Evolutionary conservation across 1,140 invertebrate species (phyloP).

Genomic region (Kradibia gibbosae): DNA sequence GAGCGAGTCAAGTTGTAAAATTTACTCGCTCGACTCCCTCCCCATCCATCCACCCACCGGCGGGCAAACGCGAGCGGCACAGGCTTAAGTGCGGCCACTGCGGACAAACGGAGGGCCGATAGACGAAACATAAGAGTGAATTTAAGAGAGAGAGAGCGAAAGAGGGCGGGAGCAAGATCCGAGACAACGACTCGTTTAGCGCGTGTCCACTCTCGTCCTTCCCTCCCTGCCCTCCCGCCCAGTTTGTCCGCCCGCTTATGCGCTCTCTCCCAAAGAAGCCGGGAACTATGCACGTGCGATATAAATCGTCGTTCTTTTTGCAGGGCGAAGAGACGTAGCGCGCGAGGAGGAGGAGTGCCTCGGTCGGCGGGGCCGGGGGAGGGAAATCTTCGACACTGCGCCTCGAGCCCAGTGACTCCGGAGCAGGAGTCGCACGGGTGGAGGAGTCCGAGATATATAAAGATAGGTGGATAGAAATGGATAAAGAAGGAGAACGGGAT

Average conservation of each 20-base stretch:
- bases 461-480: not conserved
- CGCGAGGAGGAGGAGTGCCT: not conserved
- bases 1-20: not conserved
- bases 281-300: not conserved
- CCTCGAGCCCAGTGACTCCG: slow-evolving; percentile 25
- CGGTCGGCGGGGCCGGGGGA: not conserved
- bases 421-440: not conserved
- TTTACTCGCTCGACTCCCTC: not conserved
- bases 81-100: not conserved
- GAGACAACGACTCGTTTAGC: not conserved
- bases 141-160: not conserved
- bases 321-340: too few species aligned
- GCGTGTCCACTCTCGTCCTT: not conserved
- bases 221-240: not conserved
- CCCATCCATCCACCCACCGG: not conserved
- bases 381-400: slow-evolving; percentile 15
- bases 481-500: not conserved
- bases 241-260: not conserved
- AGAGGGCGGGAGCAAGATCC: not conserved
- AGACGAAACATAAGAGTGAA: not conserved
- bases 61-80: too few species aligned
- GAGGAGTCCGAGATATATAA: not conserved
- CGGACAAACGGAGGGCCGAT: not conserved
- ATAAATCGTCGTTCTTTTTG: not conserved
- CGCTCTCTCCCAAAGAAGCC: not conserved